phyloP scores from a whole-genome alignment of 1,140 invertebrate species.

The Andricus grossulariae region DNA sequence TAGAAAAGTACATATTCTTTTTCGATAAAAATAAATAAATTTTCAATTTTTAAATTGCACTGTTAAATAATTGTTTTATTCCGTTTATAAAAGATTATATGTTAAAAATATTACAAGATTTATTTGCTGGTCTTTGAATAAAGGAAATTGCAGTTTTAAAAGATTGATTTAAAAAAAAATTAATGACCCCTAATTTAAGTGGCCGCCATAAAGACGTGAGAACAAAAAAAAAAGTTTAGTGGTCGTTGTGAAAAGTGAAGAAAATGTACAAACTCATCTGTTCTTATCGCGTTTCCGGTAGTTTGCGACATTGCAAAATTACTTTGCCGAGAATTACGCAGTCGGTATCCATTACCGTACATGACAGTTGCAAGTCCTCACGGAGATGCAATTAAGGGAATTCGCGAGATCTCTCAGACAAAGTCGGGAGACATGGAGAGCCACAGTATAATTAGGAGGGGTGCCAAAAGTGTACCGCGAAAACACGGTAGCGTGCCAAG shows the following conservation, averaged over 20 bases:
- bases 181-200: too few species aligned
- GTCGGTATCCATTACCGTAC: conserved; percentile 9
- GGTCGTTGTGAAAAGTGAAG: neutral
- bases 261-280: neutral
- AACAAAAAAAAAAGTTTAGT: neutral
- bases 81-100: too few species aligned
- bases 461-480: conserved; percentile 15
- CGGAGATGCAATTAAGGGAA: neutral
- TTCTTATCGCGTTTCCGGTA: conserved; percentile 9
- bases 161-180: too few species aligned
- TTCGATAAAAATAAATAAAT: too few species aligned
- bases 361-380: conserved; percentile 6
- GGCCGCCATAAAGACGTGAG: neutral
- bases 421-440: neutral
- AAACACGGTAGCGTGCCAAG: neutral
- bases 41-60: too few species aligned
- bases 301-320: conserved; percentile 13
- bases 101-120: too few species aligned
- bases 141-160: too few species aligned
- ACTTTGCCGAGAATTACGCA: conserved; percentile 4
- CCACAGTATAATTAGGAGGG: conserved; percentile 3
- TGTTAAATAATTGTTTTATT: too few species aligned
- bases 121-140: too few species aligned
- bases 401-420: neutral
- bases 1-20: too few species aligned